Evolutionary conservation across 2,888 invertebrate species (phyloP).

Genomic region (Subacronicta megacephala): DNA sequence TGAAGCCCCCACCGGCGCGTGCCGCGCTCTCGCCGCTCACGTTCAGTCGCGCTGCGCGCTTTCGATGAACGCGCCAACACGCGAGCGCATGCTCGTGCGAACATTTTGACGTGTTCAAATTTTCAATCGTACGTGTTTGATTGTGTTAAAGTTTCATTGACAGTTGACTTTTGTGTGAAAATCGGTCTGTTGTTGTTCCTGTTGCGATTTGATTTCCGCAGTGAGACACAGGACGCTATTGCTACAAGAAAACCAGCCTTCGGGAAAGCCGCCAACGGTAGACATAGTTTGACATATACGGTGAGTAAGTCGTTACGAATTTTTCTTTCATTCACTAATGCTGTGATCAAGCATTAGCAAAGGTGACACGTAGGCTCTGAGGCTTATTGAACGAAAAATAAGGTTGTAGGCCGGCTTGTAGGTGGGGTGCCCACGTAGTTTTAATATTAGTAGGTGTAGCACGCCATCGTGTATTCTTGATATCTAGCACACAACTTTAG

Average conservation of each 20-base stretch:
- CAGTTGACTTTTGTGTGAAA: conserved; percentile 67
- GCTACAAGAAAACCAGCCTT: conserved; percentile 64
- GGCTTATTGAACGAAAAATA: conserved; percentile 76
- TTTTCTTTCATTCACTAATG: conserved; percentile 69
- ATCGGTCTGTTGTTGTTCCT: conserved; percentile 45
- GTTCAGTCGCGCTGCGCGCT: conserved; percentile 85
- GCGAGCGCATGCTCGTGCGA: conserved; percentile 77
- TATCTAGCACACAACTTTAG: conserved; percentile 64
- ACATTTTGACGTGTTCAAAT: conserved; percentile 79
- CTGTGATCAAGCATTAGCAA: conserved; percentile 65
- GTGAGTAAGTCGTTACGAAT: conserved; percentile 78
- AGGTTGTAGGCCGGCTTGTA: conserved; percentile 82
- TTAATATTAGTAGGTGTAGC: conserved; percentile 80
- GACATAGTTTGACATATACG: conserved; percentile 77
- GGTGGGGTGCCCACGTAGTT: conserved; percentile 86
- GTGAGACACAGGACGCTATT: conserved; percentile 59
- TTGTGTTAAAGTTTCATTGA: conserved; percentile 65
- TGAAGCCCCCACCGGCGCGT: conserved; percentile 87
- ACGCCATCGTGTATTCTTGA: conserved; percentile 74
- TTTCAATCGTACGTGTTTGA: conserved; percentile 74
- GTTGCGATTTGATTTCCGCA: conserved; percentile 64
- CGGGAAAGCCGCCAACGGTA: conserved; percentile 76
- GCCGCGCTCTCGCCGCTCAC: conserved; percentile 76
- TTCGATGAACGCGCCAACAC: conserved; percentile 80
- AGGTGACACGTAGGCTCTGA: conserved; percentile 82